Conservation (phyloP, 1,140 invertebrate genomes). For the Caerostris darwini region DNA sequence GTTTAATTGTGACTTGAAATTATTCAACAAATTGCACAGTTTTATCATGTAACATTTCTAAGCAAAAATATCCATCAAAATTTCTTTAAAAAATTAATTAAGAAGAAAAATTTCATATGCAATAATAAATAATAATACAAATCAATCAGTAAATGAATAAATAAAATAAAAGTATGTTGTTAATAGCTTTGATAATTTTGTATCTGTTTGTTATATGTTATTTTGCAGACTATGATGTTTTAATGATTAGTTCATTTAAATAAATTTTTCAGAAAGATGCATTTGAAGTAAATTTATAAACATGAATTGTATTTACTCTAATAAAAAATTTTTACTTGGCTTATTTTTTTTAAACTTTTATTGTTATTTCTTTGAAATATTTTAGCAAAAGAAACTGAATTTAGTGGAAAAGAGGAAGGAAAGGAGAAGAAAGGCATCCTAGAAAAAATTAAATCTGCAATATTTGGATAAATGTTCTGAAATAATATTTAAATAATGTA, state of each 20-base stretch:
- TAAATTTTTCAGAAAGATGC: neutral
- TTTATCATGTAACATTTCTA: neutral
- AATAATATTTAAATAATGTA: neutral
- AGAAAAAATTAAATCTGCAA: slow-evolving; percentile 62
- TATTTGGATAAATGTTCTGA: slow-evolving; percentile 49
- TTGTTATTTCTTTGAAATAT: neutral
- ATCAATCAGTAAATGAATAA: neutral
- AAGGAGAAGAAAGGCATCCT: slow-evolving; percentile 62
- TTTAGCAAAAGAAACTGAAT: slow-evolving; percentile 4
- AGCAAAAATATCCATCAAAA: neutral
- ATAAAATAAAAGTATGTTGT: neutral
- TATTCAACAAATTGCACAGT: neutral
- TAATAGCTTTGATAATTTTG: neutral
- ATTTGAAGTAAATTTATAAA: neutral
- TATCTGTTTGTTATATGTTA: neutral
- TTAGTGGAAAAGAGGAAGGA: slow-evolving; percentile 40
- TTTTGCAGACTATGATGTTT: neutral
- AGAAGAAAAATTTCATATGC: neutral
- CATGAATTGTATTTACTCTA: neutral
- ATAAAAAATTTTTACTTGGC: neutral
- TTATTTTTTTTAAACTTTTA: neutral
- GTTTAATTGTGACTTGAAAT: neutral
- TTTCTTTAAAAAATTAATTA: neutral
- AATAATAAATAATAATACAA: neutral
- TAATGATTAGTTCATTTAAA: neutral